phyloP scores from a whole-genome alignment of 2,797 vertebrate genomes.

The Clarias laeviceps region DNA sequence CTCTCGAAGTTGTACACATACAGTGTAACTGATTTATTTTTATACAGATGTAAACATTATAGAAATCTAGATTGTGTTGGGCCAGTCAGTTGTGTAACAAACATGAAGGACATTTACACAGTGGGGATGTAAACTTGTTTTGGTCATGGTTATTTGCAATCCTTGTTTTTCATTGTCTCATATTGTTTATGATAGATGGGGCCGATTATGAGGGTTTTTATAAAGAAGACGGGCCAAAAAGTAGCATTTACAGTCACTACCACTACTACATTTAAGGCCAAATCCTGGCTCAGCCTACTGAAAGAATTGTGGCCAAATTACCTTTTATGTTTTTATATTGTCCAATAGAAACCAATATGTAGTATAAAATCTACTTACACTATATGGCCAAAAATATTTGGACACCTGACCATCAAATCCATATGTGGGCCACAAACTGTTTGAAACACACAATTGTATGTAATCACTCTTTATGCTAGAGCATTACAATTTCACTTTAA shows the following conservation, averaged over 20 bases:
- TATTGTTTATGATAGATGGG: slow-evolving; percentile 3
- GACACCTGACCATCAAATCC: neutral
- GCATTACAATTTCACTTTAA: neutral
- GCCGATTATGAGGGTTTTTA: neutral
- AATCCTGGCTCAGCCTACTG: neutral
- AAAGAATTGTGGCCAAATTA: slow-evolving; percentile 30
- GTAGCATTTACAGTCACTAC: slow-evolving; percentile 20
- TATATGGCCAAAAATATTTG: neutral
- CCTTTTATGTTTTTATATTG: slow-evolving; percentile 19
- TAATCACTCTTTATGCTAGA: neutral
- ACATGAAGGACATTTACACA: slow-evolving; percentile 32
- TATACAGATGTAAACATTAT: slow-evolving; percentile 71
- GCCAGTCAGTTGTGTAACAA: slow-evolving; percentile 56
- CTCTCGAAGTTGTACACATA: slow-evolving; percentile 63
- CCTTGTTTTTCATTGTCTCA: neutral
- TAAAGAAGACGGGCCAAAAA: slow-evolving; percentile 24
- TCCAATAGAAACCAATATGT: slow-evolving; percentile 25
- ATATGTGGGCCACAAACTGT: neutral
- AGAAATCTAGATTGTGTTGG: slow-evolving; percentile 66
- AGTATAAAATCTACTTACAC: neutral
- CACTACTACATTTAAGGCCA: slow-evolving; percentile 8
- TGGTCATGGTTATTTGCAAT: slow-evolving; percentile 17
- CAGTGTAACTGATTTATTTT: slow-evolving; percentile 76
- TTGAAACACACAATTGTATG: neutral
- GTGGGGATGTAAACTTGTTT: slow-evolving; percentile 21